Percentiles rank a stretch among this genome's conserved stretches.
Evolutionary conservation across 2,888 invertebrate species (phyloP).

Genomic region (Drosophila kuntzei): DNA sequence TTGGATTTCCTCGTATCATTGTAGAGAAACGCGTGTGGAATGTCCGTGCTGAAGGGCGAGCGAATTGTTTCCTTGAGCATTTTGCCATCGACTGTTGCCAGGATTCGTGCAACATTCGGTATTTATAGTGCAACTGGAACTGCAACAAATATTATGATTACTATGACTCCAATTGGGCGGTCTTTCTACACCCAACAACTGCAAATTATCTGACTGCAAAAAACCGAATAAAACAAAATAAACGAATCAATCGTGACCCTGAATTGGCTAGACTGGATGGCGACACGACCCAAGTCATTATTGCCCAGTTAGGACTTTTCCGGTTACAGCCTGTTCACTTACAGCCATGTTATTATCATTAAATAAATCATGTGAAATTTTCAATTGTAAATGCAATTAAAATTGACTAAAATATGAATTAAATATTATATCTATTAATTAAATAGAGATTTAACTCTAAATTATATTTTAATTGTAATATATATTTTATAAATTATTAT

Average conservation of each 20-base stretch:
- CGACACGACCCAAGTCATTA: slow-evolving; percentile 27
- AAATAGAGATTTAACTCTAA: too few species aligned
- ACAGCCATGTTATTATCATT: not conserved
- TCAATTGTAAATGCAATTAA: not conserved
- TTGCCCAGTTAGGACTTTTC: slow-evolving; percentile 8
- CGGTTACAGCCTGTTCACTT: slow-evolving; percentile 21
- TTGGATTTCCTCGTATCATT: slow-evolving; percentile 24
- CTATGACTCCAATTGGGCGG: not conserved
- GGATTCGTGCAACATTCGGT: slow-evolving; percentile 23
- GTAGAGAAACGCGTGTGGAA: slow-evolving; percentile 69
- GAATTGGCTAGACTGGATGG: slow-evolving; percentile 55
- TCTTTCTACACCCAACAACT: slow-evolving; percentile 24
- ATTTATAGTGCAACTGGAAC: slow-evolving; percentile 52
- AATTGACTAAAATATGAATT: too few species aligned
- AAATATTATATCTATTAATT: too few species aligned
- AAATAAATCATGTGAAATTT: not conserved
- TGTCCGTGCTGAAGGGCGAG: slow-evolving; percentile 64
- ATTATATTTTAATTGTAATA: too few species aligned
- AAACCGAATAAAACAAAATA: slow-evolving; percentile 49
- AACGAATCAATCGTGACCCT: slow-evolving; percentile 41
- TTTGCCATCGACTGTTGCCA: slow-evolving; percentile 39
- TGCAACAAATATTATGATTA: not conserved
- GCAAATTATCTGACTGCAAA: slow-evolving; percentile 59
- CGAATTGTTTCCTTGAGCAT: slow-evolving; percentile 45
- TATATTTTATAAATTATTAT: too few species aligned